phyloP scores from a whole-genome alignment of 2,888 invertebrate species.

The Drosophila mettleri region DNA sequence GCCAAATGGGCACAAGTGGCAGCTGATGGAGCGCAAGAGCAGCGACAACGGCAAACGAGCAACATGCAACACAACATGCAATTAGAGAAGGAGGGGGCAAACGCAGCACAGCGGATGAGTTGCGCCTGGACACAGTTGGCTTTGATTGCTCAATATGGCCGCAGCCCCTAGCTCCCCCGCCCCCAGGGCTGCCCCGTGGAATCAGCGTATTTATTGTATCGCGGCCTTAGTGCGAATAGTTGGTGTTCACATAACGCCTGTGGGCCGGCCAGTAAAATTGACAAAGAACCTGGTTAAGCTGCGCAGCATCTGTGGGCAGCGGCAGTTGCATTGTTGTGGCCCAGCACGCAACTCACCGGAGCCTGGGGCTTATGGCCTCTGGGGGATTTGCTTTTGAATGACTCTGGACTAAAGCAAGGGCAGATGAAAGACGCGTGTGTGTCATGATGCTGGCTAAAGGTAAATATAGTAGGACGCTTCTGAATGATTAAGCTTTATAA shows the following conservation, averaged over 20 bases:
- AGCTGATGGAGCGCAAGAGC: conserved; percentile 62
- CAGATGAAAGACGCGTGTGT: conserved; percentile 6
- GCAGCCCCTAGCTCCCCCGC: background rate
- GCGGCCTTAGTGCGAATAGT: conserved; percentile 73
- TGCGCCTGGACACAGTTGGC: conserved; percentile 69
- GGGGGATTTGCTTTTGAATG: conserved; percentile 43
- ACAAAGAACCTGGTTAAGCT: conserved; percentile 74
- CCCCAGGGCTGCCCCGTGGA: background rate
- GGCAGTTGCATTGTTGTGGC: conserved; percentile 51
- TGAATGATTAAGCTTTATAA: conserved; percentile 6
- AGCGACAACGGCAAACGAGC: conserved; percentile 74
- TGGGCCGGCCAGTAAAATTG: conserved; percentile 51
- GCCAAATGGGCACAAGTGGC: conserved; percentile 29
- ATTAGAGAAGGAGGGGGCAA: conserved; percentile 57
- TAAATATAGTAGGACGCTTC: conserved; percentile 6
- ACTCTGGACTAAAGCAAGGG: conserved; percentile 12
- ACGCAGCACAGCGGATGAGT: conserved; percentile 14
- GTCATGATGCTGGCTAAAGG: background rate
- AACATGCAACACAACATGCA: conserved; percentile 74
- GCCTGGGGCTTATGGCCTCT: conserved; percentile 20
- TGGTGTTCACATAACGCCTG: conserved; percentile 57
- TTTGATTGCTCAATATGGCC: conserved; percentile 77
- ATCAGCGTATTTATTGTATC: conserved; percentile 63
- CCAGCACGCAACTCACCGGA: conserved; percentile 31
- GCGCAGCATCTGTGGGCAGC: conserved; percentile 35